Percentiles rank a stretch among this genome's conserved stretches.
These are phyloP conservation scores for Meloidogyne exigua DNA, from an alignment of 1,140 invertebrate species.

Conservation along the genomic window DNA sequence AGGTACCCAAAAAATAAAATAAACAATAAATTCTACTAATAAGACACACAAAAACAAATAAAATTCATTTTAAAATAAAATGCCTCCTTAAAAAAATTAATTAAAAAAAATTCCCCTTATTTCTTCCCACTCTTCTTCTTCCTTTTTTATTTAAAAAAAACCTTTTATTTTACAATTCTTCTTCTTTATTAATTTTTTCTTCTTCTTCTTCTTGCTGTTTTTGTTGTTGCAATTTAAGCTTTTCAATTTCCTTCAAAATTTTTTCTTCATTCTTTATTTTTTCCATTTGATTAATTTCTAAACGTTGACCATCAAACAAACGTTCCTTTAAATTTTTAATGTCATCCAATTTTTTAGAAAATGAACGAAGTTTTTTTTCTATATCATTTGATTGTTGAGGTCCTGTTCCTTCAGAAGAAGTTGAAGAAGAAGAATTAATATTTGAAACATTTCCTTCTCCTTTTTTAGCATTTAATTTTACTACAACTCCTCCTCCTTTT, in stretches of 20 bases:
- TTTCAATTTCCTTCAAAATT: slow-evolving; percentile 33
- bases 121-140: not conserved
- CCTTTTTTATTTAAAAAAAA: too few species aligned
- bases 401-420: too few species aligned
- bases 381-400: slow-evolving; percentile 34
- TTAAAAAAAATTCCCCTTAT: too few species aligned
- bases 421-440: not conserved
- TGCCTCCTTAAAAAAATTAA: too few species aligned
- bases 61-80: too few species aligned
- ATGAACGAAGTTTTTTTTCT: slow-evolving; percentile 48
- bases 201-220: too few species aligned
- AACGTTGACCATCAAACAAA: slow-evolving; percentile 35
- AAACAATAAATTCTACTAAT: too few species aligned
- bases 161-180: not conserved
- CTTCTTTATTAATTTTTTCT: not conserved
- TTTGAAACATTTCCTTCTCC: not conserved
- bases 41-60: too few species aligned
- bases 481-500: not conserved
- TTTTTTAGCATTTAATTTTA: not conserved
- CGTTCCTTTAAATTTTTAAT: slow-evolving; percentile 49
- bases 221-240: slow-evolving; percentile 2
- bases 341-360: slow-evolving; percentile 59
- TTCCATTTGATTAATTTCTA: slow-evolving; percentile 57
- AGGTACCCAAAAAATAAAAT: too few species aligned
- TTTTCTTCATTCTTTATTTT: slow-evolving; percentile 48